Base-by-base conservation (phyloP, 2,888 invertebrate genomes). In the Archips xylosteana region DNA sequence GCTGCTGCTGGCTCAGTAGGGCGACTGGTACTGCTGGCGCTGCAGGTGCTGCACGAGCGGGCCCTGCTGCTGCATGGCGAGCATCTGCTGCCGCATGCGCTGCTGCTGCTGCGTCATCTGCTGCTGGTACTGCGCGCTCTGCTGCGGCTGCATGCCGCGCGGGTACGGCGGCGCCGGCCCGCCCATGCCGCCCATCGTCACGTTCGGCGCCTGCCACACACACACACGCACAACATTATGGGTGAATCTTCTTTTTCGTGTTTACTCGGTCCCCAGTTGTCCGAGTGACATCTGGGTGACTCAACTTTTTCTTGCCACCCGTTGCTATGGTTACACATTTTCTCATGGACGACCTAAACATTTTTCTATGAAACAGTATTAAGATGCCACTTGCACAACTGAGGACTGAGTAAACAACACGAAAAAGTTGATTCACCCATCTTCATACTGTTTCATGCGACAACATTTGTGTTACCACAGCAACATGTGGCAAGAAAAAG, bases 81-180 rank as follows among this genome's bases (percentile, higher is more conserved):
- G 88, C 95, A 97, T 95, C 86, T 97, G 97, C 81, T 96, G 96
- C 42, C 96, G 94, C 94, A 96, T 96, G 75, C 96, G 95, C 80
- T 96, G 95, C 80, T 96, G 95, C 80, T 90, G 95, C 80, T 94
- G 91, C 78, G 89, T 88, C 83, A 91, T 88, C 78, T 90, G 95
- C 82, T 96, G 96, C 81, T 96, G 96, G 87, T 96, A 96, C 81
- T 96, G 96, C 76, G 95, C 95, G 82, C 91, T 94, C 76, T 95
- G 95, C 80, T 95, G 96, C 71, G 92, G 90, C 80, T 95, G 95
- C 87, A 92, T 90, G 72, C 82, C 86, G 71, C 97, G 95, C 8
- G 97, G 96, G 89, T 98, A 98, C 0, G 97, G 97, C 1, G 97
- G 97, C 12, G 97, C 97, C 0, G 97, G 96, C 9, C 97, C 97